Conservation (phyloP, 2,888 invertebrate species). For the Flexamia atlantica region DNA sequence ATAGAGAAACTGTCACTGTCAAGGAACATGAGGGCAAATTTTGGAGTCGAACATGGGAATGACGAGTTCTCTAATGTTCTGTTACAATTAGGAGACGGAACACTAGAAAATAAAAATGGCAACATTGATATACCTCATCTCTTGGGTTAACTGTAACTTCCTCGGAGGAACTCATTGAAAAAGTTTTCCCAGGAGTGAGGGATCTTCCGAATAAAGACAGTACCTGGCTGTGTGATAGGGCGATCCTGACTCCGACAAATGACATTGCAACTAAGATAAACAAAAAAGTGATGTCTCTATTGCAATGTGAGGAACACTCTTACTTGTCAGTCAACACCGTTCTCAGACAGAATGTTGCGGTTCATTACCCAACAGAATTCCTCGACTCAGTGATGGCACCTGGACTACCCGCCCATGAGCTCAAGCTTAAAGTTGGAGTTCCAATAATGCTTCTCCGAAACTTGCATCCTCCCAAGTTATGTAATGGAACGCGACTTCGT, state of each 20-base stretch:
- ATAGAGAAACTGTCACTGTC: background rate
- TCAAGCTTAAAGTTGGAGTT: conserved; percentile 60
- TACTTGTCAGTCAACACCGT: conserved; percentile 60
- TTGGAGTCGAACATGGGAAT: background rate
- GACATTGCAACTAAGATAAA: conserved; percentile 50
- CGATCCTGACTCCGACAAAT: conserved; percentile 54
- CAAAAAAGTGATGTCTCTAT: conserved; percentile 35
- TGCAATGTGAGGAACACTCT: background rate
- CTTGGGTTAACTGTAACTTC: background rate
- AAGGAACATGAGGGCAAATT: background rate
- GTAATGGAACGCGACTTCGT: conserved; percentile 42
- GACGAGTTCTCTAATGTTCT: background rate
- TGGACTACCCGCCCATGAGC: conserved; percentile 62
- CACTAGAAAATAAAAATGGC: background rate
- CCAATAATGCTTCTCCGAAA: conserved; percentile 58
- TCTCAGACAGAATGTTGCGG: conserved; percentile 51
- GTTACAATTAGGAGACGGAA: background rate
- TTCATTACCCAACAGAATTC: conserved; percentile 62
- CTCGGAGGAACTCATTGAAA: conserved; percentile 62
- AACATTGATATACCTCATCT: background rate
- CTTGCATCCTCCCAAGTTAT: background rate
- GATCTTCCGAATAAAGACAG: conserved; percentile 21
- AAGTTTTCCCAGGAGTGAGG: conserved; percentile 51
- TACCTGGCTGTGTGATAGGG: conserved; percentile 48
- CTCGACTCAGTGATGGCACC: conserved; percentile 62